A percentile compares a stretch with the other conserved stretches of the same genome.
phyloP scores from a whole-genome alignment of 1,140 invertebrate genomes.

The Zophobas atratus region DNA sequence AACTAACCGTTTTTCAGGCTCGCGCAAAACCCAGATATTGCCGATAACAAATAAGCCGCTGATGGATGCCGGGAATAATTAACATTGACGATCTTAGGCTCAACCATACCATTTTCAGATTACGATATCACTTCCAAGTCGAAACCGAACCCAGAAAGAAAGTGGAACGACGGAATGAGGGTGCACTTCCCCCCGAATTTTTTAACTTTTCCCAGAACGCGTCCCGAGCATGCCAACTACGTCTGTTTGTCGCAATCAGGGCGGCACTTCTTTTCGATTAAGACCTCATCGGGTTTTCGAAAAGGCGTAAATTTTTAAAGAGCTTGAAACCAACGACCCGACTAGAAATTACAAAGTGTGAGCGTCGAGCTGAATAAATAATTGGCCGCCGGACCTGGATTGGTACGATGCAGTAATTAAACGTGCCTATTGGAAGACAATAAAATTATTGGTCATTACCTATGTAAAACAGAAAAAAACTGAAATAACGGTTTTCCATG shows the following conservation, averaged over 20 bases:
- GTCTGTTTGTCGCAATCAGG: no score
- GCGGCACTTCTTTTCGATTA: no score
- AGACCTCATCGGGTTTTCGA: not conserved
- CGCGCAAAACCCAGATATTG: slow-evolving; percentile 51
- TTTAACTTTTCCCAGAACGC: no score
- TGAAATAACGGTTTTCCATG: slow-evolving; percentile 12
- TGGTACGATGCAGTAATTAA: slow-evolving; percentile 1
- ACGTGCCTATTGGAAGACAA: slow-evolving; percentile 21
- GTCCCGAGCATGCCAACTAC: no score
- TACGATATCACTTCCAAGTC: no score
- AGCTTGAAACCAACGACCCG: not conserved
- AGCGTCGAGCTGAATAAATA: slow-evolving; percentile 24
- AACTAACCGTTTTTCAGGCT: slow-evolving; percentile 55
- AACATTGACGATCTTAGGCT: not conserved
- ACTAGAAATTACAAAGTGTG: not conserved
- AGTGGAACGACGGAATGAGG: no score
- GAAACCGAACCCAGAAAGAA: no score
- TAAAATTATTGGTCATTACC: slow-evolving; percentile 25
- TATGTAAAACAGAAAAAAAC: not conserved
- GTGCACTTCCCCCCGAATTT: no score
- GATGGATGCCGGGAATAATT: slow-evolving; percentile 21
- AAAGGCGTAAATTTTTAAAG: not conserved
- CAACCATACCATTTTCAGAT: no score
- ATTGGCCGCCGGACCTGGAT: not conserved
- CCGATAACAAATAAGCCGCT: slow-evolving; percentile 54